Base-by-base conservation (phyloP, 2,113 vertebrate species). In the Lagopus muta region DNA sequence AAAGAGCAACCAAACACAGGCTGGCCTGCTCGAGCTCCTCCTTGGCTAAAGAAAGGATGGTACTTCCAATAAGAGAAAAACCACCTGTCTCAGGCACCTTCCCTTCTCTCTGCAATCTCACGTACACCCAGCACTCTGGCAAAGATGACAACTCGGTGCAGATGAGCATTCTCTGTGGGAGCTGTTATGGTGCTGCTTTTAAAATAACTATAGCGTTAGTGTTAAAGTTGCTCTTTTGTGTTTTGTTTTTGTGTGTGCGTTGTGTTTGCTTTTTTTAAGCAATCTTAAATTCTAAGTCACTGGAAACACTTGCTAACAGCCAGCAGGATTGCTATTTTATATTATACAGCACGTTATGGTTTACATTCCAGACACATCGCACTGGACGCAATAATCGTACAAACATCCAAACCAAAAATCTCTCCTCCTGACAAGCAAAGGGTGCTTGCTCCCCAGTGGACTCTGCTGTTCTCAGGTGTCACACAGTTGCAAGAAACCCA, bases 341-440 rank as follows among this genome's bases (percentile, higher is more conserved):
- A 93, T 67, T 84, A 88, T 74, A 69, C 57, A 95, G 80, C 76
- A 92, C 73, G 74, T 86, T 84, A 84, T 1, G 40, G 58, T 79
- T 86, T 90, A 90, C 70, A 90, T 88, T 89, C 82, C 93, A 94
- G 85, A 40, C 88, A 78, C 47, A 95, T 77, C 82, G 32, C 32
- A 74, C 5, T 86, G 65, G 82, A 81, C 80, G 65, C 82, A 88
- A 91, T 75, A 95, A 94, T 55, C 52, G 64, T 28, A 78, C 47
- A 88, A 95, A 83, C 65, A 93, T 86, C 60, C 73, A 81, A 78
- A 81, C 73, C 80, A 88, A 78, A 94, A 94, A 91, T 47, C 40
- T 80, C 93, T 90, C 65, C 65, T 89, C 87, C 77, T 81, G 76
- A 74, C 64, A 71, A 71, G n/a, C 40, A 89, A 86, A 81, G 8